phyloP scores from a whole-genome alignment of 2,113 vertebrate species.

The Ictalurus punctatus region DNA sequence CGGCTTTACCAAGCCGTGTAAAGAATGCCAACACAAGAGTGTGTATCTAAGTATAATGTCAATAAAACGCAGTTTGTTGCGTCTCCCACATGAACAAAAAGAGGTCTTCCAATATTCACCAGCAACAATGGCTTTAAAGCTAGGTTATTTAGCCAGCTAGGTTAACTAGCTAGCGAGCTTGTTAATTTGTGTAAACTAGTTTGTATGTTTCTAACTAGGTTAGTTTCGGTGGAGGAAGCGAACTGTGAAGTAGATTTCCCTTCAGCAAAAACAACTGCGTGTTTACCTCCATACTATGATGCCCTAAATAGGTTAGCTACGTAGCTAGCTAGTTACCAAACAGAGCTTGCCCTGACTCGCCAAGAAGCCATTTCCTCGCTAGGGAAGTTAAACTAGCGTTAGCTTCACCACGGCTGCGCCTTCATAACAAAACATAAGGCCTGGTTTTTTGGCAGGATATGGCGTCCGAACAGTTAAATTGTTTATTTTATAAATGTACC shows the following conservation, averaged over 20 bases:
- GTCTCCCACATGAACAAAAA: background rate
- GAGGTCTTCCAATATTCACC: background rate
- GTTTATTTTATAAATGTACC: background rate
- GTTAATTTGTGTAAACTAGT: background rate
- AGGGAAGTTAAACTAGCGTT: constrained; percentile 44
- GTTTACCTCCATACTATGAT: background rate
- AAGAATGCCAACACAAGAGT: background rate
- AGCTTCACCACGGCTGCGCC: constrained; percentile 9
- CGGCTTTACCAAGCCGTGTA: background rate
- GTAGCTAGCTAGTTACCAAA: constrained; percentile 17
- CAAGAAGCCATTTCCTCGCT: constrained; percentile 34
- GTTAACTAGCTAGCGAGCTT: background rate
- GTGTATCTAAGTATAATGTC: background rate
- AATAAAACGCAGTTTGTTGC: constrained; percentile 18
- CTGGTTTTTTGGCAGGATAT: background rate
- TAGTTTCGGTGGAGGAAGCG: background rate
- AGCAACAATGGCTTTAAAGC: background rate
- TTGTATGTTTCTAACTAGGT: background rate
- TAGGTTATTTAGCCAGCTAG: constrained; percentile 15
- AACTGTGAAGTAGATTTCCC: background rate
- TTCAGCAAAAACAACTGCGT: background rate
- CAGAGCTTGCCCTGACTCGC: background rate
- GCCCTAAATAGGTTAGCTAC: constrained; percentile 22
- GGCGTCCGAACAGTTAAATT: background rate
- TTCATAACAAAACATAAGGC: constrained; percentile 32